Evolutionary conservation across 2,113 vertebrate genomes (phyloP).

Genomic region (Trinectes maculatus): DNA sequence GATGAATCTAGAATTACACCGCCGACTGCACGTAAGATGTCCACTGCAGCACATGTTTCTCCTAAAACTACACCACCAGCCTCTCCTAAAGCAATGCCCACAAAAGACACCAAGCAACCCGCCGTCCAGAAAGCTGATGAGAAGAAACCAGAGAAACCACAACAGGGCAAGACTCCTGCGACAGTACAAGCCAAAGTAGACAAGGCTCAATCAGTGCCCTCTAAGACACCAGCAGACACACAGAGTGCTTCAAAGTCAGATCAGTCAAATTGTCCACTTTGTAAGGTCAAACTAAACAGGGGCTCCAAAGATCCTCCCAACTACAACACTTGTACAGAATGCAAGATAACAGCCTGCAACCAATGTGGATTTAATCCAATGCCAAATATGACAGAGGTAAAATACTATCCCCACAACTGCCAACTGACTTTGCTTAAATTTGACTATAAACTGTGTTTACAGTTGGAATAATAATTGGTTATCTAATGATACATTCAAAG

Average conservation of each 20-base stretch:
- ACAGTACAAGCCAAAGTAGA: slow-evolving; percentile 48
- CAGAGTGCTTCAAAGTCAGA: slow-evolving; percentile 49
- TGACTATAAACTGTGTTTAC: neutral
- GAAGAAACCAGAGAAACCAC: slow-evolving; percentile 70
- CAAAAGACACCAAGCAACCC: slow-evolving; percentile 39
- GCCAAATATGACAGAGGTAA: slow-evolving; percentile 84
- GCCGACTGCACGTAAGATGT: slow-evolving; percentile 69
- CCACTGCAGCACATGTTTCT: slow-evolving; percentile 39
- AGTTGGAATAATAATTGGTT: neutral
- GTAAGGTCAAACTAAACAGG: slow-evolving; percentile 87
- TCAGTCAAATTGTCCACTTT: slow-evolving; percentile 85
- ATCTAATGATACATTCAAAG: neutral
- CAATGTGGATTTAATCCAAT: slow-evolving; percentile 96
- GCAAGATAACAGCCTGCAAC: slow-evolving; percentile 90
- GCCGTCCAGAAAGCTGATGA: slow-evolving; percentile 60
- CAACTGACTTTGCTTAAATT: neutral
- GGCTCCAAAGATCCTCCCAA: slow-evolving; percentile 86
- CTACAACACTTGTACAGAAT: slow-evolving; percentile 92
- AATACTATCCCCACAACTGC: neutral
- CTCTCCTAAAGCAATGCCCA: slow-evolving; percentile 62
- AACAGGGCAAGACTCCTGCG: slow-evolving; percentile 60
- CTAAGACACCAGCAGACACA: slow-evolving; percentile 46
- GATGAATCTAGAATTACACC: slow-evolving; percentile 76
- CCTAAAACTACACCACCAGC: slow-evolving; percentile 63
- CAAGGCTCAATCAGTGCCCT: slow-evolving; percentile 35